Base-by-base conservation (phyloP, 2,797 vertebrate species). In the Echeneis naucrates region DNA sequence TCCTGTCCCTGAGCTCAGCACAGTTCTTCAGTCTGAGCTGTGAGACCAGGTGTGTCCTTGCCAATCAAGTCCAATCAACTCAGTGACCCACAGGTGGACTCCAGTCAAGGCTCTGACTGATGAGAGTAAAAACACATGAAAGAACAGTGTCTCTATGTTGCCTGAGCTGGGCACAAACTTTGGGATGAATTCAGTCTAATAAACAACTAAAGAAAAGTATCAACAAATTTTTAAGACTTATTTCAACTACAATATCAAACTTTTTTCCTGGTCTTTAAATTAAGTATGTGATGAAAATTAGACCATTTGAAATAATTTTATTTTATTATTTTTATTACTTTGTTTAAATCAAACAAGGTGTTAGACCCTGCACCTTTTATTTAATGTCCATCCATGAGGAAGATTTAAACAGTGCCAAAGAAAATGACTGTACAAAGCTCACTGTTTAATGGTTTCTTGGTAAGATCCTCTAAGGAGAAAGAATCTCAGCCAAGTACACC, bases 401-500 rank as follows among this genome's bases (percentile, higher is more conserved):
- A 26, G 53, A 38, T 63, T 44, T 30, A 21, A 32, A 19, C 30
- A 8, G 33, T 35, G 33, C n/a, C n/a, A 9, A 35, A 35, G 8
- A 35, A 35, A 35, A 19, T 23, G 61, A 17, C 47, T 21, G 0
- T 37, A 17, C 26, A 26, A 35, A 35, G 9, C n/a, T 45, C 13
- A 1, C 2, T 16, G 32, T 2, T 17, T 33, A 33, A n/a, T 5
- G 24, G n/a, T 23, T 50, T 69, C 11, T 35, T 48, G 53, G 58
- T 14, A 23, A 57, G 48, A 66, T 33, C 16, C 14, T 53, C 44
- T 51, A 14, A 26, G 27, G 33, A 68, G 58, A 32, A 4, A 2
- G 47, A 58, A 8, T 2, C 68, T 59, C 71, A 45, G 62, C 40
- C 82, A 5, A 54, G 26, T 9, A 2, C 16, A 47, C 59, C 44